Evolutionary conservation across 2,113 vertebrate genomes (phyloP), one percentile per base, ranked within the genome.

Genomic region (Chloropsis hardwickii): DNA sequence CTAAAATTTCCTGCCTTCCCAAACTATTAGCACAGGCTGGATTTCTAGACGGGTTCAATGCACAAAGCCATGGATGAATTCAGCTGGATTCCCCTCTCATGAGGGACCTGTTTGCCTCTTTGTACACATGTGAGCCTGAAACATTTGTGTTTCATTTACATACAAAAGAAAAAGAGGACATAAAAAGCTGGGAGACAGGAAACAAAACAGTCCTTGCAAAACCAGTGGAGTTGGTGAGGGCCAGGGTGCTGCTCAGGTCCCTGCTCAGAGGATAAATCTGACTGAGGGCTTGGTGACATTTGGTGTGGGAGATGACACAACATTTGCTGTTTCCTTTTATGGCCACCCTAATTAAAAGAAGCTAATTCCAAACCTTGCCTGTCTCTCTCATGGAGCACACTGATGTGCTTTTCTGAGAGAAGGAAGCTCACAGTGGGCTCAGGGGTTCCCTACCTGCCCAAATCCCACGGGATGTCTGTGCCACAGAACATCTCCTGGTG

Each of bases 381-480:
- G 4, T 51, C 24, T 53, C 24, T 37, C 50, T 80, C 56, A 22
- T 1, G 5, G 42, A 83, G 25, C 31, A 25, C 10, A 4, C 6
- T 39, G 44, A 45, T 0, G 3, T 44, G 66, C 22, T 50, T 22
- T 20, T 37, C 37, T 81, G 51, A 27, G 29, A 22, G 42, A 54
- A 64, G 45, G 47, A 24, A 39, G 42, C 35, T 42, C 6, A 2
- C 48, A 14, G 9, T 37, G 2, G 1, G 31, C 29, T 51, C 0
- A 0, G 61, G 28, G 24, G 21, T 50, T 92, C 77, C 71, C 83
- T 28, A 60, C 57, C 74, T 69, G 66, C 31, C 24, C 1, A 54
- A 48, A 66, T 44, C 82, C 57, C 14, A 2, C 0, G 0, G 74
- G 82, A 42, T 20, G 42, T 28, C 35, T 47, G 35, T 66, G 57